Base-by-base conservation (phyloP, 2,113 vertebrate species). In the Junco hyemalis region DNA sequence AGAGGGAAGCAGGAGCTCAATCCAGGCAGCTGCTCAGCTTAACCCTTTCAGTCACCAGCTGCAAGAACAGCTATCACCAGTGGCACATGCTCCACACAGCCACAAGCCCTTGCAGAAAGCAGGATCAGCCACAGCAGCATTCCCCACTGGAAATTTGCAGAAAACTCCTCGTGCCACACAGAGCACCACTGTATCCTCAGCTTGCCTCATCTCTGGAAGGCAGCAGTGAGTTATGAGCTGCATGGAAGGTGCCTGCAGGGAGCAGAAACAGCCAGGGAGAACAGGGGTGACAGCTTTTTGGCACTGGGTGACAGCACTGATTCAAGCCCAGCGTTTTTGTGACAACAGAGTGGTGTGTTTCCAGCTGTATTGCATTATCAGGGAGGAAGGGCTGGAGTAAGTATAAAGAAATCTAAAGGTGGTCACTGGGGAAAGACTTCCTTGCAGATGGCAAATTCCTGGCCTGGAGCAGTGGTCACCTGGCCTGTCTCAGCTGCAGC, bases 1-100 rank as follows among this genome's bases (percentile, higher is more conserved):
- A 88, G 45, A 95, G 95, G 94, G 97, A 97, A 98, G 94, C 60
- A 94, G 83, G 80, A 97, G 91, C 92, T 96, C 97, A 54, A 81
- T 94, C 86, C 81, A 97, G 83, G 64, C 89, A 95, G 63, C 79
- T 81, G 6, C 73, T 83, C 25, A 28, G 93, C 45, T 95, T 93
- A 94, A 96, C 89, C 59, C 93, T 74, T 96, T 71, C 65, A 53
- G 70, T 12, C 36, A 44, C 28, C 59, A 44, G 51, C 61, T 65
- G 63, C 56, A 91, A 68, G 47, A 65, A 50, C 64, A 86, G 42
- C 59, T 73, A 51, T 76, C 65, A 63, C 22, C 40, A 84, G 21
- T 9, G 6, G 80, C 60, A 66, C 17, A n/a, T 0, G 1, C 12
- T 56, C 42, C 56, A 24, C 2, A 5, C 8, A 45, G 68, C 80